Evolutionary conservation across 1,140 invertebrate species (phyloP), one percentile per base, ranked within the genome.

Genomic region (Drosophila varians): DNA sequence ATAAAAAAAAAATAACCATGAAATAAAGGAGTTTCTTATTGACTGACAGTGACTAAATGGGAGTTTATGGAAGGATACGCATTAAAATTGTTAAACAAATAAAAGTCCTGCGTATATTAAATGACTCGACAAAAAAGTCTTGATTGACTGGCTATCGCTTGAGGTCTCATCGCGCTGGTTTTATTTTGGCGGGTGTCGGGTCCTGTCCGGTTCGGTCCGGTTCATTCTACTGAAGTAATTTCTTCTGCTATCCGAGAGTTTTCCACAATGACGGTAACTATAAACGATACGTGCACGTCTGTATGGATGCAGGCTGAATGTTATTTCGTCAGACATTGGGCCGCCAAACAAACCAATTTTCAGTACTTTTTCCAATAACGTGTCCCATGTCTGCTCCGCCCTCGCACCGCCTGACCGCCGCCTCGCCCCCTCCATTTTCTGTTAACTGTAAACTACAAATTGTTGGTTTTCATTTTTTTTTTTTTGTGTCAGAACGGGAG

Each of bases 341-440:
- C 62, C 80, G 70, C 86, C 80, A 84, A 84, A 84, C 80, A 84
- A 84, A 84, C 80, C 80, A 86, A 86, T 84, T 84, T 84, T 86
- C 76, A 70, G 58, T 73, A 60, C 84, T 86, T 86, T 31, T 86
- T 75, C 62, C 80, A 84, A 86, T 86, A 84, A 79, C 72, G 62
- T 76, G 53, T 62, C 58, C 76, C 77, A 57, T 61, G 26, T 14
- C 25, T 14, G 28, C 19, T 45, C 19, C 23, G 16, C 49, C 36
- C 36, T 1, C n/a, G n/a, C 12, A 14, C 21, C 46, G 8, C 26
- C 42, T 23, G 34, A 1, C 19, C 23, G 12, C 54, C n/a, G 9
- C 16, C 12, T 2, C 60, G 7, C 42, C 55, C 42, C 42, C 12
- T 11, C 45, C 58, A 65, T 64, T 23, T 57, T 57, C 70, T 82